Evolutionary conservation across 2,113 vertebrate genomes (phyloP), one percentile per base, ranked within the genome.

Genomic region (Urocolius indicus): DNA sequence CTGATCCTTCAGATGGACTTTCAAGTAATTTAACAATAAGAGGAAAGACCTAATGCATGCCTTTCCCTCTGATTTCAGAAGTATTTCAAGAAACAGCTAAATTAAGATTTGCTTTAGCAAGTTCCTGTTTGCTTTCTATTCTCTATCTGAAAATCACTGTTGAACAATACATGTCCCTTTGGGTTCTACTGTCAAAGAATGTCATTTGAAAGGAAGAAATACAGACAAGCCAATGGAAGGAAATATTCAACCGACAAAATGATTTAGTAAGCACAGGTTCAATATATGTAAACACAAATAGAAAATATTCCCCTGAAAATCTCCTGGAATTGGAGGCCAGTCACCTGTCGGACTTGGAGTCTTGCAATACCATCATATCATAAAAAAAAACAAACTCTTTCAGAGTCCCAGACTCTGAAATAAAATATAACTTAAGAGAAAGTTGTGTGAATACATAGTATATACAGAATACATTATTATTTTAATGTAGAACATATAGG

Each of bases 211-310:
- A 72, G 18, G 24, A 95, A 84, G 43, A 81, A 94, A 84, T 36
- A 57, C n/a, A 69, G 81, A 26, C 19, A 82, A 89, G 48, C 16
- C 34, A 36, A 32, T 7, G 30, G 54, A 74, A 87, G 24, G 29
- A 81, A 95, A 71, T 27, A 54, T 30, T 24, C 61, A 8, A 18
- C 29, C 18, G 41, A 75, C 23, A 91, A 93, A 91, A 79, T 21
- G 0, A 29, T 82, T 95, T 71, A 48, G 54, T 75, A 91, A 91
- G 29, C 45, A 59, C 22, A 65, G 41, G 77, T 79, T 84, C 61
- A 84, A 72, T 84, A 52, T 32, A 63, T 43, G 45, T 71, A 91
- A 94, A 80, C 61, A 81, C 66, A 91, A 95, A 91, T 27, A 81
- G 81, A 91, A 89, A 91, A 78, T 82, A 84, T 46, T 74, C 8